Conservation (phyloP, 2,888 invertebrate genomes). For the Meganola albula region DNA sequence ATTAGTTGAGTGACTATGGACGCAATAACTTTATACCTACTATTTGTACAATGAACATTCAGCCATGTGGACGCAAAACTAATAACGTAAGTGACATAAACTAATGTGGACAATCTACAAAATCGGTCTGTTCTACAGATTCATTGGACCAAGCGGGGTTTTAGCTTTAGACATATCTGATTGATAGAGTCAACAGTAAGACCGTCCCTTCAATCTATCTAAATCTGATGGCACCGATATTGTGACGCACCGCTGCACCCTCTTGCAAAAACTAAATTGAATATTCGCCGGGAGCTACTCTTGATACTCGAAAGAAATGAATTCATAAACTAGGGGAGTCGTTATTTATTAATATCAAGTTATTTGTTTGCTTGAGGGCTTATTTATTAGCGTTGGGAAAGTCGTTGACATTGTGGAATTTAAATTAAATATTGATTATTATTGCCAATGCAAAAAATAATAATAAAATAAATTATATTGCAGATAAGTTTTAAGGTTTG, state of each 20-base stretch:
- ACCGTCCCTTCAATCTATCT: conserved; percentile 39
- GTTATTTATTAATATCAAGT: conserved; percentile 10
- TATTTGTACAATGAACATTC: too few relatives aligned
- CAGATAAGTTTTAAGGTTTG: too few relatives aligned
- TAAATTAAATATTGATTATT: too few relatives aligned
- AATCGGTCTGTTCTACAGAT: conserved; percentile 24
- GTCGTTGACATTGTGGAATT: too few relatives aligned
- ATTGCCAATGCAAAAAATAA: too few relatives aligned
- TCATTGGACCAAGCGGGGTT: conserved; percentile 21
- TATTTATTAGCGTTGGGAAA: too few relatives aligned
- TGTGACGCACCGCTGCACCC: conserved; percentile 45
- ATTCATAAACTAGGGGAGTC: conserved; percentile 3
- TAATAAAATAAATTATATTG: too few relatives aligned
- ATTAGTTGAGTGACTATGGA: too few relatives aligned
- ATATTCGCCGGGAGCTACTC: conserved; percentile 34
- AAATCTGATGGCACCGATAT: conserved; percentile 41
- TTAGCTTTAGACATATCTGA: conserved; percentile 29
- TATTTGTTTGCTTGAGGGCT: conserved; percentile 19
- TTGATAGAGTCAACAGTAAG: conserved; percentile 35
- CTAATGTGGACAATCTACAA: conserved; percentile 22
- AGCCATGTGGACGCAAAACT: conserved; percentile 12
- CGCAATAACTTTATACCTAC: too few relatives aligned
- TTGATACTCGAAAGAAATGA: conserved; percentile 14
- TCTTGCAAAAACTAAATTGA: conserved; percentile 54
- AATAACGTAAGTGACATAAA: conserved; percentile 18